Evolutionary conservation across 2,888 invertebrate genomes (phyloP), one percentile per base, ranked within the genome.

Genomic region (Patella caerulea): DNA sequence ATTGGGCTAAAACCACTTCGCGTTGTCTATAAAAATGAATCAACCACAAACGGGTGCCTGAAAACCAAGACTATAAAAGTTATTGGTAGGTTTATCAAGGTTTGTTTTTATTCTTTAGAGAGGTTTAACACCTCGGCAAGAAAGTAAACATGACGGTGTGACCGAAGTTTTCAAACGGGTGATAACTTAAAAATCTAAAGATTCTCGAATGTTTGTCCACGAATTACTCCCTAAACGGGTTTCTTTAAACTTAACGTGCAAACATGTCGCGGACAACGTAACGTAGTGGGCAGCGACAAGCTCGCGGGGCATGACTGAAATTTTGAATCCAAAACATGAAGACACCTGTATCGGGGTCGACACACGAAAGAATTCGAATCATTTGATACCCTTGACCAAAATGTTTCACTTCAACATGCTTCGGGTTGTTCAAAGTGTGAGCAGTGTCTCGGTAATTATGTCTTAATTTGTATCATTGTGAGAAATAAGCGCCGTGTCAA

Each of bases 91-190:
- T 14, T 65, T 24, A 65, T 65, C 65, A 65, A 14, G 24, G 65
- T 65, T 65, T 65, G 24, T 65, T 65, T 65, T 65, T 24, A 24
- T 65, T 65, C 65, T 45, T 45, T 65, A 65, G 24, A 65, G 24
- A 24, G 65, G 11, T 19, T 65, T 65, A 65, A 24, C 24, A 24
- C 24, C 11, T 65, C 65, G 11, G 14, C 24, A 65, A 19, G 19
- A 65, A 65, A 65, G 65, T 65, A 65, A 65, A 65, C 65, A 65
- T 15, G 24, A 24, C 24, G 14, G 65, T 65, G 65, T 65, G 65
- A 65, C 65, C 65, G 24, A 65, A 65, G 65, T 65, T 65, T 65
- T 24, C 65, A 65, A 65, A 65, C 65, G 65, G 65, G 65, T 24
- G 65, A 65, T 65, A 65, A 65, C 65, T 24, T 65, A 24, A 65